A percentile compares a stretch with the other conserved stretches of the same genome.
Evolutionary conservation across 2,113 vertebrate species (phyloP).

Genomic region (Cranoglanis bouderius): DNA sequence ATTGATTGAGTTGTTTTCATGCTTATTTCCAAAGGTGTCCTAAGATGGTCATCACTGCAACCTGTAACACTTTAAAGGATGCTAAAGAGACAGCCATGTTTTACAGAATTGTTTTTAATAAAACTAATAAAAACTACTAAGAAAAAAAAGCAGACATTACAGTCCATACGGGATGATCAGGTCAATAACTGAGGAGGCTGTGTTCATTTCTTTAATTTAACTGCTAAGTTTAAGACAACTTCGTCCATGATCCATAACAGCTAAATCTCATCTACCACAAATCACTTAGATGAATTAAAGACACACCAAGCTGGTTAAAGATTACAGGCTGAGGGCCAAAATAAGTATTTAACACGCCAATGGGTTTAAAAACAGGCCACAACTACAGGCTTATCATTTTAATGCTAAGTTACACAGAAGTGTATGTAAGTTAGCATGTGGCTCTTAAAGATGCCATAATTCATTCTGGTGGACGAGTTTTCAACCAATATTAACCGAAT

Average conservation of each 20-base stretch:
- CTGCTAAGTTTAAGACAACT: neutral
- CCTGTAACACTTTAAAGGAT: slow-evolving; percentile 13
- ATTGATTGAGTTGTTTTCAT: slow-evolving; percentile 74
- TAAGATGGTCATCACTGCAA: slow-evolving; percentile 86
- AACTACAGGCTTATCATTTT: neutral
- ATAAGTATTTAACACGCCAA: neutral
- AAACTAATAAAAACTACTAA: neutral
- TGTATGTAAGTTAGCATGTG: neutral
- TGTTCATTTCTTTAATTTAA: neutral
- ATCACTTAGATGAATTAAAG: neutral
- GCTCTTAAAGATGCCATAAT: neutral
- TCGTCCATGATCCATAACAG: neutral
- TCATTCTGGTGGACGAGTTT: neutral
- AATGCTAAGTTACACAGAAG: neutral
- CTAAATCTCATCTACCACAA: neutral
- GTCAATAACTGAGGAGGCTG: neutral
- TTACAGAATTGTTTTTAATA: neutral
- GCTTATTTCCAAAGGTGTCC: slow-evolving; percentile 87
- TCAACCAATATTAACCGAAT: neutral
- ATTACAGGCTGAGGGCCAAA: neutral
- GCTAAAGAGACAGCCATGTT: neutral
- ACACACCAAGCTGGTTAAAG: neutral
- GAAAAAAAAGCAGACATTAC: neutral
- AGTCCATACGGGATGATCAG: neutral
- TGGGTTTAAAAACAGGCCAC: neutral